phyloP scores from a whole-genome alignment of 2,113 vertebrate genomes.

The Numida meleagris region DNA sequence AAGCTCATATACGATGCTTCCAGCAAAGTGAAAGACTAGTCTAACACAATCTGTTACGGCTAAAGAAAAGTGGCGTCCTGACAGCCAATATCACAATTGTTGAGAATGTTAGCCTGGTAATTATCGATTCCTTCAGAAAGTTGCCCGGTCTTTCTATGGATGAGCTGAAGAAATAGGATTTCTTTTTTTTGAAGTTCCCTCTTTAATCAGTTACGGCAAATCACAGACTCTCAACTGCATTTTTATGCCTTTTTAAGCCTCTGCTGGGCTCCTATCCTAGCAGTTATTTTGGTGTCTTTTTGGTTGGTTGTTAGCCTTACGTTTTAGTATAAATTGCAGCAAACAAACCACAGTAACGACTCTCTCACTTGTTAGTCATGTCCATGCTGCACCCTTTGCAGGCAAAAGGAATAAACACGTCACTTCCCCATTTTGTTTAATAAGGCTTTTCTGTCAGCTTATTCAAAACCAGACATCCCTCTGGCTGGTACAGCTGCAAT shows the following conservation, averaged over 20 bases:
- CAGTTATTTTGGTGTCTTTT: neutral
- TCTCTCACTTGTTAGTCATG: neutral
- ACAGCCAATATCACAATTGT: neutral
- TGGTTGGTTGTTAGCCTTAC: neutral
- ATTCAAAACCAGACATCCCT: conserved; percentile 12
- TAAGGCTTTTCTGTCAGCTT: neutral
- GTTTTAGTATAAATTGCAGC: neutral
- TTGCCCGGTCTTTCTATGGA: neutral
- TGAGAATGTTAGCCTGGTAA: neutral
- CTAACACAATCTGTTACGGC: neutral
- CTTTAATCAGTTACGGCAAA: neutral
- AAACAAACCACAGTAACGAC: neutral
- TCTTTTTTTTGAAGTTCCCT: neutral
- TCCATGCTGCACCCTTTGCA: neutral
- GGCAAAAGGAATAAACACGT: neutral
- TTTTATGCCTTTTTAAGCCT: neutral
- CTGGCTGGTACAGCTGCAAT: conserved; percentile 35
- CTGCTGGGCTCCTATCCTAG: neutral
- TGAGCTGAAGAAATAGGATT: neutral
- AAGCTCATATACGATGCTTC: neutral
- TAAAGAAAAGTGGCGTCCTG: neutral
- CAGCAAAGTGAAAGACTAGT: neutral
- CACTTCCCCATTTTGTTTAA: conserved; percentile 22
- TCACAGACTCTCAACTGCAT: neutral
- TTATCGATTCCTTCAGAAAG: neutral